These are phyloP conservation scores for Augochlorella aurata DNA, from an alignment of 2,888 invertebrate genomes.

Conservation along the genomic window DNA sequence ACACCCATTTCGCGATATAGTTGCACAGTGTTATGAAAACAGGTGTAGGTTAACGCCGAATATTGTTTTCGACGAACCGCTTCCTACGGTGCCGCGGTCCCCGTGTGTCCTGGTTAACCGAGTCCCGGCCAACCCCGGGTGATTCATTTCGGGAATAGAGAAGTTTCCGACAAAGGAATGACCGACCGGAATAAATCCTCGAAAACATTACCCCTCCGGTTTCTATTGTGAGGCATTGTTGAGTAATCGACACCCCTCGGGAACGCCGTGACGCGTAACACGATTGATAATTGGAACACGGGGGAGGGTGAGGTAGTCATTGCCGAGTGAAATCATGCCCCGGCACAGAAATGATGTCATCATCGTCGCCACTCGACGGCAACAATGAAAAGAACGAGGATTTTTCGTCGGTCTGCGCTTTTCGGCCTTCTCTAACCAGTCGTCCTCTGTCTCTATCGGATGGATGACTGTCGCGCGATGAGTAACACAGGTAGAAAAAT, in stretches of 20 bases:
- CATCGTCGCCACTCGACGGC: conserved; percentile 23
- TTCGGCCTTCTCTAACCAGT: neutral
- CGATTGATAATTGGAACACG: conserved; percentile 41
- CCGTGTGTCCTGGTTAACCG: conserved; percentile 23
- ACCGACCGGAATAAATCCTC: conserved; percentile 40
- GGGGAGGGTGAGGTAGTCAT: conserved; percentile 33
- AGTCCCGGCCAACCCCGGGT: conserved; percentile 40
- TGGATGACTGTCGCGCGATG: neutral
- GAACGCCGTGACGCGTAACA: conserved; percentile 39
- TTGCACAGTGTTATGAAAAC: conserved; percentile 56
- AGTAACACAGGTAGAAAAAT: neutral
- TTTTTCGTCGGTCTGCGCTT: neutral
- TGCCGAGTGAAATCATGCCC: conserved; percentile 27
- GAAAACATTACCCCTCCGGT: conserved; percentile 43
- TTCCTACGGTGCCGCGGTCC: neutral
- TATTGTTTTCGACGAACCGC: conserved; percentile 15
- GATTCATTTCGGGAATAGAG: conserved; percentile 53
- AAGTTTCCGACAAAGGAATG: conserved; percentile 42
- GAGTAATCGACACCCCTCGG: conserved; percentile 52
- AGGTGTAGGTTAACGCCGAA: conserved; percentile 52
- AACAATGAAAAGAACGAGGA: conserved; percentile 40
- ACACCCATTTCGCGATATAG: conserved; percentile 64
- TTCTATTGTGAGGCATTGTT: conserved; percentile 43
- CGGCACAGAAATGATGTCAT: conserved; percentile 40
- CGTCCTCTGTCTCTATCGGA: neutral